Evolutionary conservation across 2,888 invertebrate genomes (phyloP).

Genomic region (Apotomis betuletana): DNA sequence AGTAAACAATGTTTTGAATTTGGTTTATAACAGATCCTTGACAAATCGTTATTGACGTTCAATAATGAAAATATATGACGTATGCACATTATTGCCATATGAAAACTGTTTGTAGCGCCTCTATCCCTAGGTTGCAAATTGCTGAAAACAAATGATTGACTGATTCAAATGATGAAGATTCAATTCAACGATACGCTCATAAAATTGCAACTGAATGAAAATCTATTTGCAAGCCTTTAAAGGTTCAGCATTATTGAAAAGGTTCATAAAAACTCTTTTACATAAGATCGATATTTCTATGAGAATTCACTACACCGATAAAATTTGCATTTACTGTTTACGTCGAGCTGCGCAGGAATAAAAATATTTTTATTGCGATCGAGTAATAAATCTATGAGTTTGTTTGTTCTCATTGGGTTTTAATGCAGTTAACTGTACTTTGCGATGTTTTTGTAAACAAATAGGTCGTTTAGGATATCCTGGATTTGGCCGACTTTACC

Average conservation of each 20-base stretch:
- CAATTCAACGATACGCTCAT: not conserved
- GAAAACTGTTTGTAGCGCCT: no score
- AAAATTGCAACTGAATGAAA: not conserved
- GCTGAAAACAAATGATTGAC: no score
- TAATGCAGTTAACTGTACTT: constrained; percentile 1
- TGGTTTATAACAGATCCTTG: no score
- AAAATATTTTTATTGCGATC: constrained; percentile 27
- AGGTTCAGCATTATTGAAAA: no score
- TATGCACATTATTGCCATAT: no score
- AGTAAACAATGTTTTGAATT: no score
- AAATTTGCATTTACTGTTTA: constrained; percentile 30
- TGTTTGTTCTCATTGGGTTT: constrained; percentile 21
- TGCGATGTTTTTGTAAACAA: not conserved
- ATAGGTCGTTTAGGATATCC: no score
- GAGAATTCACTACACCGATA: constrained; percentile 8
- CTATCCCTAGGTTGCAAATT: no score
- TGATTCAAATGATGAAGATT: no score
- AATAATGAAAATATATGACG: no score
- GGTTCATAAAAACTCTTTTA: not conserved
- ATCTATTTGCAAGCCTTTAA: no score
- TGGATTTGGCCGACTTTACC: not conserved
- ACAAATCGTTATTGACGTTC: no score
- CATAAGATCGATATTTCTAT: not conserved
- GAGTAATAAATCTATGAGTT: constrained; percentile 16
- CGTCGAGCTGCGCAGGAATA: constrained; percentile 6